Evolutionary conservation across 2,888 invertebrate genomes (phyloP).

Genomic region (Clistopyga incitator): DNA sequence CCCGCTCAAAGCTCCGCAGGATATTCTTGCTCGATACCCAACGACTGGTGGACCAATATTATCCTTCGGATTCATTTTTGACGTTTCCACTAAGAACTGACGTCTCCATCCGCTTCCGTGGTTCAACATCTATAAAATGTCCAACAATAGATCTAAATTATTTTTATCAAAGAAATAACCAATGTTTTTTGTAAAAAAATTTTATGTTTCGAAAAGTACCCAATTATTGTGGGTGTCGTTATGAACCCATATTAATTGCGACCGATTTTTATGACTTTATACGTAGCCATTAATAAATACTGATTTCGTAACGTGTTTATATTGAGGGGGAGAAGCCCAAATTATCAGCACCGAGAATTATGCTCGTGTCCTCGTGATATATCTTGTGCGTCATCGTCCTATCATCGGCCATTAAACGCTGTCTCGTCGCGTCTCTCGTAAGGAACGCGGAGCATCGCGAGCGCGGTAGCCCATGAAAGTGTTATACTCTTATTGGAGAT

Average conservation of each 20-base stretch:
- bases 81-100: conserved; percentile 9
- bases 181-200: too few relatives aligned
- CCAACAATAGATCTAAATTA: not conserved
- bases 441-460: conserved; percentile 39
- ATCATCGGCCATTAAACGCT: conserved; percentile 65
- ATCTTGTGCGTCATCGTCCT: conserved; percentile 62
- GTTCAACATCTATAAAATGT: not conserved
- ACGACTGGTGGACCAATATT: not conserved
- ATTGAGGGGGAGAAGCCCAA: conserved; percentile 16
- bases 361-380: conserved; percentile 46
- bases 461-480: conserved; percentile 60
- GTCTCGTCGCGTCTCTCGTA: conserved; percentile 49
- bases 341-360: conserved; percentile 52
- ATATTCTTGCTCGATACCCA: not conserved
- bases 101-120: not conserved
- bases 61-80: conserved; percentile 15
- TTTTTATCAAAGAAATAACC: not conserved
- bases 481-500: conserved; percentile 63
- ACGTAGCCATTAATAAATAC: not conserved
- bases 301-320: conserved; percentile 21
- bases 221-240: too few relatives aligned
- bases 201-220: too few relatives aligned
- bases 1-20: conserved; percentile 8
- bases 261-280: not conserved
- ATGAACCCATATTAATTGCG: not conserved